Base-by-base conservation (phyloP, 2,888 invertebrate genomes). In the Flexamia atlantica region DNA sequence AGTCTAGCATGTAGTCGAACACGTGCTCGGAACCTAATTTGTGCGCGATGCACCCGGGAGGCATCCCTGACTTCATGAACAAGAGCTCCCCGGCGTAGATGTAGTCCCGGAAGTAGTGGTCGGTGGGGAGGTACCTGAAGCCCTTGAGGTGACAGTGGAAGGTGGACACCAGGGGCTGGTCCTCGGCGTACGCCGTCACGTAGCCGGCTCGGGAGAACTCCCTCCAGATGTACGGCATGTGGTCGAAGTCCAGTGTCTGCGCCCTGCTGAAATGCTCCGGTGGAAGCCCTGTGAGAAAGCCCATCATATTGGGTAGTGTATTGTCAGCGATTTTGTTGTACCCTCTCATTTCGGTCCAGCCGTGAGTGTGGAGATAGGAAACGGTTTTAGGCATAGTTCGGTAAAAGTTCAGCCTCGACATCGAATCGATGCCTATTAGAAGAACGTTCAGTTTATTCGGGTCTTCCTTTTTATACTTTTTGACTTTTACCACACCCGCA, bases 231-330 rank as follows among this genome's bases (percentile, higher is more conserved):
- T 97, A 92, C 0, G 94, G 92, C 87, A 95, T 94, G 81, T 93
- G 92, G 87, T 97, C 96, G 81, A 94, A 89, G 53, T 46, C n/a
- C 20, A 93, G 92, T 89, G 80, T 72, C 9, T 86, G 87, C 0
- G 85, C 84, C 70, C 79, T 84, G 14, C 40, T 53, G 28, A 87
- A 76, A 72, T 86, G 84, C 9, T 50, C 42, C 0, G 84, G 53
- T 25, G 68, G 92, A 85, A 92, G 91, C 0, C 97, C 97, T 0
- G 95, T 94, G 17, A 96, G 91, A 68, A 95, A 91, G 0, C 97
- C 96, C 93, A 97, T 95, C 76, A 98, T 90, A 90, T 98, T 98
- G 0, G 97, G 97, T 88, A 96, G 96, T 0, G 97, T 97, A 88
- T 98, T 97, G 88, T 97, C 97, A 7, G 94, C 97, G 85, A 96